phyloP scores from a whole-genome alignment of 1,140 invertebrate genomes.

The Trachymyrmex septentrionalis region DNA sequence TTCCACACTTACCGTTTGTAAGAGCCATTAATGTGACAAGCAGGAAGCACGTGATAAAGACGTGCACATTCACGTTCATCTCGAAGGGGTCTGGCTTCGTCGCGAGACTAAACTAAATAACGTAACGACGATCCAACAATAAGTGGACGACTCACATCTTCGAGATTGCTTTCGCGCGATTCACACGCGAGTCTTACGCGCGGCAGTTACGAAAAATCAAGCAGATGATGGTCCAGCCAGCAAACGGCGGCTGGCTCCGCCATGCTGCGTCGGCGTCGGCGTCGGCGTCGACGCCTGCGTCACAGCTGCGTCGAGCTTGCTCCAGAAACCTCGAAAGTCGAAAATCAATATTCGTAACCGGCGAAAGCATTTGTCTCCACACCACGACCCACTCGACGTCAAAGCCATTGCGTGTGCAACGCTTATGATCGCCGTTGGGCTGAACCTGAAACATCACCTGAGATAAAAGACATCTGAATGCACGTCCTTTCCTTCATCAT shows the following conservation, averaged over 20 bases:
- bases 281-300: conserved; percentile 71
- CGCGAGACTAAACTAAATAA: background rate
- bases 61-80: conserved; percentile 46
- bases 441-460: background rate
- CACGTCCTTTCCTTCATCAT: background rate
- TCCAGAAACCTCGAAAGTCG: conserved; percentile 80
- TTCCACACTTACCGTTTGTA: conserved; percentile 64
- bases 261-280: conserved; percentile 48
- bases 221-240: background rate
- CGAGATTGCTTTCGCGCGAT: background rate
- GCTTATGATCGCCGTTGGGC: background rate
- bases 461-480: background rate
- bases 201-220: background rate
- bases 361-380: conserved; percentile 50
- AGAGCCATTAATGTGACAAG: conserved; percentile 52
- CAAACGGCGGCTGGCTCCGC: conserved; percentile 7
- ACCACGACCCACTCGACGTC: conserved; percentile 62
- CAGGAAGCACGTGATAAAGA: conserved; percentile 62
- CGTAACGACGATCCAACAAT: background rate
- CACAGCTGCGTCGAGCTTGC: conserved; percentile 65
- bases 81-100: background rate
- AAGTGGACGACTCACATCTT: conserved; percentile 26
- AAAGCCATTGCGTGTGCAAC: conserved; percentile 11
- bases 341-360: conserved; percentile 69
- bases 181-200: background rate